These are phyloP conservation scores for Paedocypris micromegethes DNA, from an alignment of 2,797 vertebrate species.

Conservation along the genomic window DNA sequence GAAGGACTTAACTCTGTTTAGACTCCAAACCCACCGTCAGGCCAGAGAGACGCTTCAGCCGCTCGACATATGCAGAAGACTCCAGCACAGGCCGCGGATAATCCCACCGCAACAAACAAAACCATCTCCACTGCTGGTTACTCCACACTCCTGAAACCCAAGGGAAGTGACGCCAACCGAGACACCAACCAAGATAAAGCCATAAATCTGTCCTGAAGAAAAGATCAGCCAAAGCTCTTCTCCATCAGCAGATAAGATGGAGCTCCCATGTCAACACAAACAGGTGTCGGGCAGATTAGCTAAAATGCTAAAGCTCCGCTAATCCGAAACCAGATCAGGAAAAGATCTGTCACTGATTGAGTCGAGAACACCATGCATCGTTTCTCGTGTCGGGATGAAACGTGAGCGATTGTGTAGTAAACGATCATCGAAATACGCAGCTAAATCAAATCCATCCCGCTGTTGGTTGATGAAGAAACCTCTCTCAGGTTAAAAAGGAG, in stretches of 20 bases:
- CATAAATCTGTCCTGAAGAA: constrained; percentile 28
- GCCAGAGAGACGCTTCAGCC: too few relatives aligned
- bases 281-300: constrained; percentile 75
- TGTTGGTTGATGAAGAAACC: too few relatives aligned
- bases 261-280: constrained; percentile 73
- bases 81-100: too few relatives aligned
- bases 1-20: constrained; percentile 46
- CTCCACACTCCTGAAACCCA: too few relatives aligned
- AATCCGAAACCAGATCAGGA: constrained; percentile 67
- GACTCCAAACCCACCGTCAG: background rate
- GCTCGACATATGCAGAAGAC: too few relatives aligned
- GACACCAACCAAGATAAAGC: constrained; percentile 21
- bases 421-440: too few relatives aligned
- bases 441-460: too few relatives aligned
- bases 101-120: too few relatives aligned
- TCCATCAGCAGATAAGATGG: constrained; percentile 22
- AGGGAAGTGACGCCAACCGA: constrained; percentile 4
- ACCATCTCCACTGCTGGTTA: too few relatives aligned
- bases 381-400: background rate
- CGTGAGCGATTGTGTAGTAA: too few relatives aligned
- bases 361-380: background rate
- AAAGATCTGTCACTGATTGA: constrained; percentile 54
- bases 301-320: constrained; percentile 68
- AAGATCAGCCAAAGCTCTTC: constrained; percentile 30
- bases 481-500: too few relatives aligned